phyloP scores from a whole-genome alignment of 2,113 vertebrate genomes.

The Dolichotis patagonum region DNA sequence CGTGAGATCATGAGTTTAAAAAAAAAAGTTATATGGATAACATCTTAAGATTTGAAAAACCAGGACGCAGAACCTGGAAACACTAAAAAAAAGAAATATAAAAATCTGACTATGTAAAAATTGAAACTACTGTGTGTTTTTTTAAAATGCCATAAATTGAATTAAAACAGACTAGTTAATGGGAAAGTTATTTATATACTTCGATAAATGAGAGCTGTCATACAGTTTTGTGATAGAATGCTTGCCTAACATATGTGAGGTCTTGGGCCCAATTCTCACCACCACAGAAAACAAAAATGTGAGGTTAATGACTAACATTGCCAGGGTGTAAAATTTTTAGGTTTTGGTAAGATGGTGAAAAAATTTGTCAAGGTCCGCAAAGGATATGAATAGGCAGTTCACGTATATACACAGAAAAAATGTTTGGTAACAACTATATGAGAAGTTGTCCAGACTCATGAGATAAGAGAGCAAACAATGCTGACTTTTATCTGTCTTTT shows the following conservation, averaged over 20 bases:
- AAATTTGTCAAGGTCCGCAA: background rate
- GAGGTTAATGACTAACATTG: background rate
- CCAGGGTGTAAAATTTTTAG: constrained; percentile 4
- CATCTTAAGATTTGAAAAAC: background rate
- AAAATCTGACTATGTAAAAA: constrained; percentile 6
- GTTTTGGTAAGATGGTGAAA: background rate
- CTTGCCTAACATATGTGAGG: background rate
- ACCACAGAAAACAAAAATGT: background rate
- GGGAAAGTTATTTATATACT: background rate
- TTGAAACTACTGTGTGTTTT: background rate
- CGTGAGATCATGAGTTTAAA: no score
- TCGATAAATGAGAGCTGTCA: background rate
- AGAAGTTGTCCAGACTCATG: background rate
- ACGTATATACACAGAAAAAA: background rate
- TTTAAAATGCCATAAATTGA: constrained; percentile 1
- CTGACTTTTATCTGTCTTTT: background rate
- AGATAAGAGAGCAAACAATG: background rate
- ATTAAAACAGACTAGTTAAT: constrained; percentile 40
- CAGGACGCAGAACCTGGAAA: constrained; percentile 11
- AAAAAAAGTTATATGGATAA: background rate
- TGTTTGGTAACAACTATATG: background rate
- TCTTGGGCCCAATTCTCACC: background rate
- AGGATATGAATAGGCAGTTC: background rate
- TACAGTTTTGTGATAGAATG: background rate
- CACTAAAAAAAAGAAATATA: background rate